Evolutionary conservation across 2,888 invertebrate species (phyloP), one percentile per base, ranked within the genome.

Genomic region (Glyphotaelius pellucidus): DNA sequence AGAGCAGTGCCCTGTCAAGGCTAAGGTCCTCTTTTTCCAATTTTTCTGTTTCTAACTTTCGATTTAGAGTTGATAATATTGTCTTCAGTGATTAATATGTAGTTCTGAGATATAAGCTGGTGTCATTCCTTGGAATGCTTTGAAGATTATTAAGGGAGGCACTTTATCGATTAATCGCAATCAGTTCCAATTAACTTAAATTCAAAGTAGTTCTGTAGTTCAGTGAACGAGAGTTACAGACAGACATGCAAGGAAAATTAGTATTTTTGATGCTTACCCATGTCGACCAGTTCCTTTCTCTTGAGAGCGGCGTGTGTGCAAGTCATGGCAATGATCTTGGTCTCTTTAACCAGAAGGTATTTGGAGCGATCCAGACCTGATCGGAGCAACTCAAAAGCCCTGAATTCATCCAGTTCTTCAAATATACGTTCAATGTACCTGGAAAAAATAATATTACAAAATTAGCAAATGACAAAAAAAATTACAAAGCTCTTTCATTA

Each of bases 321-420:
- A 0, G 99, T 99, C 99, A 99, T 99, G 1, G 99, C 99, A 94
- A 99, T 99, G 91, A 99, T 99, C 96, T 99, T 99, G 0, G 99
- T 99, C 95, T 99, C 99, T 94, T 99, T 99, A 0, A 99, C 99
- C 90, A 99, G 96, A 91, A 99, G 96, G 95, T 99, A 99, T 94
- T 99, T 98, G 0, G 99, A 99, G 88, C 99, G 96, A 95, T 99
- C 99, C 88, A 99, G 96, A 0, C 99, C 99, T 89, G 99, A 99
- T 15, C 99, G 97, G 12, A 99, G 96, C 93, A 99, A 96, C 95
- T 99, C 99, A 95, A 99, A 99, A 0, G 99, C 99, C 89, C 99
- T 96, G 95, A 99, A 99, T 95, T 99, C 99, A 95, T 99, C 99
- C 15, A 99, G 95, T 95, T 99, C 99, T 79, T 98, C 98, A 95